These are phyloP conservation scores for Cassiopea xamachana DNA, from an alignment of 30 jellyfish, hydroid and myxozoan genomes.

Conservation along the genomic window DNA sequence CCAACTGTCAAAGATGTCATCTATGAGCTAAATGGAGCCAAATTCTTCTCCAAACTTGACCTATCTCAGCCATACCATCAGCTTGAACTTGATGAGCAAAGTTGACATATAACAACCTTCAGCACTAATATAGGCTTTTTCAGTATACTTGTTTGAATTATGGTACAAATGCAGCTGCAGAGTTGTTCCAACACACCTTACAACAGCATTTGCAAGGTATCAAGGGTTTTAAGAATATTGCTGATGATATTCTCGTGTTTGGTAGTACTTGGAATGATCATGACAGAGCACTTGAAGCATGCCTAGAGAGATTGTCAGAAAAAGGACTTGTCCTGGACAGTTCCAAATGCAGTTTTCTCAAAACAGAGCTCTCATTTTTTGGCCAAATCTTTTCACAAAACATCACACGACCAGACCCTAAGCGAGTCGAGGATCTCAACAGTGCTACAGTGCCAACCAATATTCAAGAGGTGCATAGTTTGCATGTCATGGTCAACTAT, in stretches of 20 bases:
- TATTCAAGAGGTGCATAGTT: constrained; percentile 39
- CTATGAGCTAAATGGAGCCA: constrained; percentile 38
- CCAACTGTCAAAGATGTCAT: constrained; percentile 45
- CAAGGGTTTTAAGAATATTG: constrained; percentile 15
- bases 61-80: constrained; percentile 23
- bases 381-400: constrained; percentile 46
- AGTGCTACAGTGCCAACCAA: constrained; percentile 39
- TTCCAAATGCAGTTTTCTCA: constrained; percentile 57
- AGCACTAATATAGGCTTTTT: constrained; percentile 18
- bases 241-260: constrained; percentile 57
- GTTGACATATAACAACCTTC: constrained; percentile 37
- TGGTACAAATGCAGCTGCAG: constrained; percentile 34
- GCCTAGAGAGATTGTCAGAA: constrained; percentile 21
- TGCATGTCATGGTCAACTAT: constrained; percentile 54
- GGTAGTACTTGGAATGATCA: constrained; percentile 66
- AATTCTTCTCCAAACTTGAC: constrained; percentile 43
- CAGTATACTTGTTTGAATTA: constrained; percentile 23
- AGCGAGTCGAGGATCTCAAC: not conserved
- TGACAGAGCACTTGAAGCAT: constrained; percentile 37
- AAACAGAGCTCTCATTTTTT: constrained; percentile 46
- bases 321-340: constrained; percentile 36
- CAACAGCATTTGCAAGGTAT: constrained; percentile 38
- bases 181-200: constrained; percentile 37
- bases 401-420: constrained; percentile 55
- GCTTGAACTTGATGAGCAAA: constrained; percentile 6